These are phyloP conservation scores for Nomada fucata DNA, from an alignment of 2,888 invertebrate species.

Conservation along the genomic window DNA sequence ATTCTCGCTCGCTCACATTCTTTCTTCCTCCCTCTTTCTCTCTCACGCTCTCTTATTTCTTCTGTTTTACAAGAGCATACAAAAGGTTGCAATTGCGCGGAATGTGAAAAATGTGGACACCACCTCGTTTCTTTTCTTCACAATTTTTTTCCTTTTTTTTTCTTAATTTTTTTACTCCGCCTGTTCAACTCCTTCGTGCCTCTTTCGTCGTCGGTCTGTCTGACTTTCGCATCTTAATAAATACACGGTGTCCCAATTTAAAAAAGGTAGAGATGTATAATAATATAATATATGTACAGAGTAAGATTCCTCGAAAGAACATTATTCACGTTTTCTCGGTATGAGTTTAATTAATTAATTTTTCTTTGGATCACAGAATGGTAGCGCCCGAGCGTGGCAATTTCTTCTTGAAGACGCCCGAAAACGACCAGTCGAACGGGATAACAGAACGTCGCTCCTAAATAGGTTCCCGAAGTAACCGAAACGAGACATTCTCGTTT, in stretches of 20 bases:
- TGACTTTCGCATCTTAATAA: slow-evolving; percentile 37
- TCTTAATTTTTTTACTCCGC: background rate
- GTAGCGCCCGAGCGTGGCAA: slow-evolving; percentile 80
- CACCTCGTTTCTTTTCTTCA: background rate
- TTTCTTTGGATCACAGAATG: slow-evolving; percentile 80
- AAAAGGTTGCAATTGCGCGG: slow-evolving; percentile 60
- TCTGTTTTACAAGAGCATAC: slow-evolving; percentile 57
- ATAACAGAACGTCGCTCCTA: background rate
- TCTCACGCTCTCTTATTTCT: slow-evolving; percentile 21
- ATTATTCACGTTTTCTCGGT: slow-evolving; percentile 57
- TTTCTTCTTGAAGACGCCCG: slow-evolving; percentile 72
- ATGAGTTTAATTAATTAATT: slow-evolving; percentile 64
- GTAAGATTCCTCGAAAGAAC: slow-evolving; percentile 66
- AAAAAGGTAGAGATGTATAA: slow-evolving; percentile 69
- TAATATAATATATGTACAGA: slow-evolving; percentile 64
- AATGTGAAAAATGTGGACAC: slow-evolving; percentile 59
- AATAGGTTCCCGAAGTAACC: background rate
- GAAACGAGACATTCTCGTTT: background rate
- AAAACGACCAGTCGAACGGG: slow-evolving; percentile 66
- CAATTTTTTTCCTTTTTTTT: background rate
- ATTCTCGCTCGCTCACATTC: slow-evolving; percentile 12
- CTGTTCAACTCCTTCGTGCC: background rate
- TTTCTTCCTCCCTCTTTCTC: slow-evolving; percentile 17
- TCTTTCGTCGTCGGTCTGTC: background rate
- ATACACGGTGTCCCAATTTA: slow-evolving; percentile 57